phyloP scores from a whole-genome alignment of 2,888 invertebrate genomes.

The Luffia ferchaultella region DNA sequence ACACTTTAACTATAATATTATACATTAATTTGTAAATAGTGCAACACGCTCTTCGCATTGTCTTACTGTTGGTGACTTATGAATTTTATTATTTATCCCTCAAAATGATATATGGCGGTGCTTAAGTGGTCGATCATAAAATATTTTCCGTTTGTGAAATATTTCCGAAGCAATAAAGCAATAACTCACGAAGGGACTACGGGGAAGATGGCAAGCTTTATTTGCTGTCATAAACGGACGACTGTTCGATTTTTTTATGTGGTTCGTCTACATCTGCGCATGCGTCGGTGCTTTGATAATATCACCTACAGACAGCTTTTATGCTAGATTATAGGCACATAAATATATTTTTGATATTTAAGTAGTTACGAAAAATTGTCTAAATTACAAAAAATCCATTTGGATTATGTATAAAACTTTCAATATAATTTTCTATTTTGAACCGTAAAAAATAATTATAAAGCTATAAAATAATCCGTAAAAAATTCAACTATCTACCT shows the following conservation, averaged over 20 bases:
- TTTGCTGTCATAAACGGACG: constrained; percentile 62
- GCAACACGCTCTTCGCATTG: neutral
- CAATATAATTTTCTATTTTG: too few species aligned
- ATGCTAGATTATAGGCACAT: neutral
- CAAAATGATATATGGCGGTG: constrained; percentile 63
- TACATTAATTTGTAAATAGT: too few species aligned
- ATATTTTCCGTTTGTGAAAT: constrained; percentile 67
- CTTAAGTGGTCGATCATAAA: constrained; percentile 66
- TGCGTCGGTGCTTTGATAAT: constrained; percentile 1
- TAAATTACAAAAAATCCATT: too few species aligned
- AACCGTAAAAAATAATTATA: too few species aligned
- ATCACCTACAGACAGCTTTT: too few species aligned
- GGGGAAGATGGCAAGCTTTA: constrained; percentile 61
- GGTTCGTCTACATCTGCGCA: neutral
- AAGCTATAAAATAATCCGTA: too few species aligned
- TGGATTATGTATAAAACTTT: too few species aligned
- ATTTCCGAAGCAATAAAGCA: constrained; percentile 67
- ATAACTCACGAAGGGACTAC: constrained; percentile 65
- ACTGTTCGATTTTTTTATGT: constrained; percentile 60
- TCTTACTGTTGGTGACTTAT: constrained; percentile 32
- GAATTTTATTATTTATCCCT: constrained; percentile 63
- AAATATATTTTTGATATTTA: neutral
- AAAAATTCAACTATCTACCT: too few species aligned
- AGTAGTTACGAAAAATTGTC: neutral
- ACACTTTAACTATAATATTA: too few species aligned